Evolutionary conservation across 1,140 invertebrate species (phyloP).

Genomic region (Achatina immaculata): DNA sequence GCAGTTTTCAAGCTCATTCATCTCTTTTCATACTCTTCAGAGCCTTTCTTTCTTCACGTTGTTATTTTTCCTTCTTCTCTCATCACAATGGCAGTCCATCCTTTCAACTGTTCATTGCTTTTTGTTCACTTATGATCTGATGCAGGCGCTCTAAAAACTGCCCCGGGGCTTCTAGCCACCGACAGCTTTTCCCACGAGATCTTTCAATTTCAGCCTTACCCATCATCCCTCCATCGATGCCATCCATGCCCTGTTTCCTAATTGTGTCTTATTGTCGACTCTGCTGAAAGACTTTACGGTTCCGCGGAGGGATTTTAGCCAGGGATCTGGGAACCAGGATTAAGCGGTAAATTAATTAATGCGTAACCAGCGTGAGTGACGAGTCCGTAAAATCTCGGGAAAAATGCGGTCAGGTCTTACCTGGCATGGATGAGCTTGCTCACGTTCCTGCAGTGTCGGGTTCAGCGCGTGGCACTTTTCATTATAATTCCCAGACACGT

Average conservation of each 20-base stretch:
- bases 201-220: not conserved
- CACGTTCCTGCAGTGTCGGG: not conserved
- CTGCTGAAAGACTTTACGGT: not conserved
- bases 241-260: not conserved
- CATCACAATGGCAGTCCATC: not conserved
- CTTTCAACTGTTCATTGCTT: not conserved
- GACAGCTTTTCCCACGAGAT: not conserved
- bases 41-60: not conserved
- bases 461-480: not conserved
- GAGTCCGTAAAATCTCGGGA: not conserved
- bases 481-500: not conserved
- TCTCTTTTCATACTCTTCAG: too few species aligned
- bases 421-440: not conserved
- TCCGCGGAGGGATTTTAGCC: not conserved
- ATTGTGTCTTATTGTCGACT: not conserved
- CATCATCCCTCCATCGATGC: not conserved
- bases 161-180: not conserved
- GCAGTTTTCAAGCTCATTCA: too few species aligned
- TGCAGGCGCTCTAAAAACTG: not conserved
- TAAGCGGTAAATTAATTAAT: constrained; percentile 1
- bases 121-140: too few species aligned
- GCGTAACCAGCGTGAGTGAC: not conserved
- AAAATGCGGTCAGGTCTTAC: not conserved
- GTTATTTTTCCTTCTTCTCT: not conserved
- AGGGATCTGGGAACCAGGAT: not conserved